Base-by-base conservation (phyloP, 2,888 invertebrate species). In the Chloroclysta siterata region DNA sequence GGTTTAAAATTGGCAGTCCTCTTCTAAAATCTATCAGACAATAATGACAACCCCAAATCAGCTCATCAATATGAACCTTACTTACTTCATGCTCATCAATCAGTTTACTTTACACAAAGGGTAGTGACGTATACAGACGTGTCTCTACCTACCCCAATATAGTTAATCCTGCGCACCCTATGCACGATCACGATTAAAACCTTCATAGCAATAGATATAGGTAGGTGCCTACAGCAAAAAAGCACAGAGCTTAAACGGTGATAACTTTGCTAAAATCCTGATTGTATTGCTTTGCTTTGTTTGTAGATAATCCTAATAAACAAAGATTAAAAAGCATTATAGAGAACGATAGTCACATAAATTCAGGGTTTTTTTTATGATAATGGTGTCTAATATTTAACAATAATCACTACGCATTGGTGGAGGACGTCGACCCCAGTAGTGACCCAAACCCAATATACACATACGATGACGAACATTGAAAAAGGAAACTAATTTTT, bases 261-360 rank as follows among this genome's bases (percentile, higher is more conserved):
- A 79, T 83, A 80, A 82, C 80, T 78, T 77, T 73, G 80, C 76
- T 80, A 76, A 77, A 71, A 79, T 81, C 74, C 74, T 76, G 76
- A 80, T 44, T 75, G 66, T 68, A 39, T 39, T 39, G 36, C 36
- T 66, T 73, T 69, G 65, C 66, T 69, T 70, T 68, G 53, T 59
- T 69, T 69, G 68, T 70, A 65, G 60, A 50, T 62, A 65, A 68
- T 64, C 71, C 61, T 54, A 69, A 87, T 89, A 89, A 90, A 90
- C 88, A 89, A 88, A 83, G 88, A 87, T 89, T 88, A 88, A 62
- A 58, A 55, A 62, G 69, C 60, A 65, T 58, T 73, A 75, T 70
- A 70, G 76, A 68, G 64, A 63, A 60, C 66, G 69, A 47, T 52
- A 59, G 51, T 51, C 60, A 66, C 65, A 70, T 74, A 76, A 68